Evolutionary conservation across 2,888 invertebrate species (phyloP), one percentile per base, ranked within the genome.

Genomic region (Hyalella azteca): DNA sequence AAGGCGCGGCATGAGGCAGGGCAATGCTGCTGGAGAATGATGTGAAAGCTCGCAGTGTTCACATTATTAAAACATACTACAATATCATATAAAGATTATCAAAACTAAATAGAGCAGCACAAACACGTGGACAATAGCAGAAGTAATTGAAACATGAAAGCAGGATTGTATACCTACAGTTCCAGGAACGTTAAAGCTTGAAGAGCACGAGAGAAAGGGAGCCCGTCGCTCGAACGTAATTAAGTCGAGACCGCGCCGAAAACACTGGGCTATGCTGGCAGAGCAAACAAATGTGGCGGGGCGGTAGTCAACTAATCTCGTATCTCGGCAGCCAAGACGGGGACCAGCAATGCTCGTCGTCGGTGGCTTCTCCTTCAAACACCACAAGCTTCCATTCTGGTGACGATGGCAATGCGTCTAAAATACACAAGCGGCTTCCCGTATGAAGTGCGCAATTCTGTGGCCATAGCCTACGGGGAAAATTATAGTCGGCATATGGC

Each of bases 231-330:
- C 11, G 11, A 29, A 7, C 22, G 11, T 40, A 73, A 73, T 41
- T 73, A 73, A 73, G 39, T 7, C 9, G 22, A 15, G 73, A 29
- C 36, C 39, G n/a, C 73, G 5, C 39, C 73, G 22, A 73, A 39
- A 39, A 22, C 29, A 39, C 22, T 29, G n/a, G 22, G 11, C 49
- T n/a, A 9, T 26, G 54, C 54, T n/a, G 54, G 26, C 29, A 54
- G 29, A 54, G 54, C 54, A 54, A 54, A 54, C 54, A 54, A 54
- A 54, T 54, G 54, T 29, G 22, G 54, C 54, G 29, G 54, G 54
- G 26, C 7, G 29, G 54, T 54, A 22, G 26, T 26, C 26, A 29
- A 54, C 26, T 54, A 54, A 54, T 54, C 26, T 29, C 54, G 29
- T 26, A 54, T 54, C 54, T 54, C 26, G 54, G 26, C 54, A 26